Conservation (phyloP, 2,797 vertebrate genomes). For the Benthosema pterotum region DNA sequence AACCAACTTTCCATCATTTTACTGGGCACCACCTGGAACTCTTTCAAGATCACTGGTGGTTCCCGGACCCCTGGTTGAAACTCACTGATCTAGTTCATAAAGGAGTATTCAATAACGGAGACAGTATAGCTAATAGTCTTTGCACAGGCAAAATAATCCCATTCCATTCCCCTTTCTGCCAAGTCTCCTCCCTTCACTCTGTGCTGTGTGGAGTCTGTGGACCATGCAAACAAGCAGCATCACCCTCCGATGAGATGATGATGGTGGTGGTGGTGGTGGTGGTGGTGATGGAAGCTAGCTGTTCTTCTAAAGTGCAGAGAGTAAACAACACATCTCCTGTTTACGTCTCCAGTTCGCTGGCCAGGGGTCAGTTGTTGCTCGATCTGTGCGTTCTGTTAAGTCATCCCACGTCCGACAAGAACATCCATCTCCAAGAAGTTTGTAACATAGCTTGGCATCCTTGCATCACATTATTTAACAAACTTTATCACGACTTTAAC, state of each 20-base stretch:
- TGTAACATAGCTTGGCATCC: not conserved
- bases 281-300: not conserved
- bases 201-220: too few species aligned
- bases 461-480: not conserved
- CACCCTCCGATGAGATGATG: not conserved
- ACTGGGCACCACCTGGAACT: too few species aligned
- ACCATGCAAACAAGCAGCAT: slow-evolving; percentile 10
- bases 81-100: too few species aligned
- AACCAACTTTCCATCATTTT: too few species aligned
- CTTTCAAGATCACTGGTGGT: too few species aligned
- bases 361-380: slow-evolving; percentile 13
- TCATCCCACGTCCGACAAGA: not conserved
- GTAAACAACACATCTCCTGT: slow-evolving; percentile 45
- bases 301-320: not conserved
- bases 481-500: not conserved
- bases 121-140: slow-evolving; percentile 27
- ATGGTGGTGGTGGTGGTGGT: too few species aligned
- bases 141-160: not conserved
- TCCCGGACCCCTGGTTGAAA: too few species aligned
- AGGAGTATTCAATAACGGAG: too few species aligned
- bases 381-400: slow-evolving; percentile 8
- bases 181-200: not conserved
- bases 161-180: not conserved
- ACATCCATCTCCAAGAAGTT: not conserved
- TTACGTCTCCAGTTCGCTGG: slow-evolving; percentile 13